Conservation (phyloP, 2,113 vertebrate genomes). For the Kryptolebias marmoratus region DNA sequence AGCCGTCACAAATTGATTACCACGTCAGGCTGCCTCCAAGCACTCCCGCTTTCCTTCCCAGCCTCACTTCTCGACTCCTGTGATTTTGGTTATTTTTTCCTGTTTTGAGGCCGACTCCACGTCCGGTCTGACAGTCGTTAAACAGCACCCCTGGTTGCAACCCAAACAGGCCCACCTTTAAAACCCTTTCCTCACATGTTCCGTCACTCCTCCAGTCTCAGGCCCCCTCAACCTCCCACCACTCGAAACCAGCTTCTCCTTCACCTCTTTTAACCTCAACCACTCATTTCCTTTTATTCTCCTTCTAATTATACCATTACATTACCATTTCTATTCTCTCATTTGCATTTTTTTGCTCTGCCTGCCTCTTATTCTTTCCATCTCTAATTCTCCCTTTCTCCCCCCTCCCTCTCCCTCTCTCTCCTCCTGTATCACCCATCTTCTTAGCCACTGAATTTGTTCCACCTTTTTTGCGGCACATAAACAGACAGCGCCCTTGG, state of each 20-base stretch:
- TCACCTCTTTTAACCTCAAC: constrained; percentile 69
- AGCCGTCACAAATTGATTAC: constrained; percentile 71
- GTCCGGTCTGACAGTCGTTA: constrained; percentile 72
- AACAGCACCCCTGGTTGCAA: constrained; percentile 68
- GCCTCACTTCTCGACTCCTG: constrained; percentile 35
- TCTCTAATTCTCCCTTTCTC: constrained; percentile 23
- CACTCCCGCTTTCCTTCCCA: constrained; percentile 39
- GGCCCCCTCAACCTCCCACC: constrained; percentile 13
- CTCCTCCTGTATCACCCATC: constrained; percentile 37
- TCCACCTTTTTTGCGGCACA: constrained; percentile 65
- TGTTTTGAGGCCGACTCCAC: constrained; percentile 50
- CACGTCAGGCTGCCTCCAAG: constrained; percentile 46
- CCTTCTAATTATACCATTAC: constrained; percentile 78
- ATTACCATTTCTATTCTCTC: constrained; percentile 76
- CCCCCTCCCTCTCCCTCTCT: background rate
- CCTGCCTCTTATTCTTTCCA: constrained; percentile 44
- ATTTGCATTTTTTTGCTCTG: constrained; percentile 66
- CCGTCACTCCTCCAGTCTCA: constrained; percentile 8
- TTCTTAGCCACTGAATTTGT: constrained; percentile 54
- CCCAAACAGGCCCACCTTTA: constrained; percentile 56
- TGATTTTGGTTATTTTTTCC: background rate
- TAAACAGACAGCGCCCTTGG: constrained; percentile 75
- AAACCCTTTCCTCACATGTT: background rate
- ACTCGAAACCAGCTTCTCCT: constrained; percentile 53
- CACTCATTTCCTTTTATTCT: constrained; percentile 61